Conservation (phyloP, 1,140 invertebrate genomes). For the Manduca sexta region DNA sequence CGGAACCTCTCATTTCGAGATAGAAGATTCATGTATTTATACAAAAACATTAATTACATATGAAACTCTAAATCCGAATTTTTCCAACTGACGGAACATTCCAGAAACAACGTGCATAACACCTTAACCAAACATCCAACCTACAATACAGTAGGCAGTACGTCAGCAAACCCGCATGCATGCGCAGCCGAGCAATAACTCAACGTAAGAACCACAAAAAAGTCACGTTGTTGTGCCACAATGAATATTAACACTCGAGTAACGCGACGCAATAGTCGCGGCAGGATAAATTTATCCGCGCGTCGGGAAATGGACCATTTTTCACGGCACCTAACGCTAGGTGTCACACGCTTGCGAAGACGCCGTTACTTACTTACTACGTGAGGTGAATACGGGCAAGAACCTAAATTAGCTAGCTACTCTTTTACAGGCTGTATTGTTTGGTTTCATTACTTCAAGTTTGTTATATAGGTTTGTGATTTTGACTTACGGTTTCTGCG, state of each 20-base stretch:
- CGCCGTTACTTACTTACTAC: conserved; percentile 65
- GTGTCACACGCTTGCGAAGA: conserved; percentile 66
- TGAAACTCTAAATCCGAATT: no score
- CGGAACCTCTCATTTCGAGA: no score
- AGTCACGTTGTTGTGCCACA: conserved; percentile 53
- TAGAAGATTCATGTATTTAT: no score
- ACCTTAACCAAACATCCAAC: no score
- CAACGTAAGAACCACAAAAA: conserved; percentile 20
- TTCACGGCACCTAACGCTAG: conserved; percentile 70
- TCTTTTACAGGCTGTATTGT: conserved; percentile 50
- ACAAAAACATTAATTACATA: no score
- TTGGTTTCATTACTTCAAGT: conserved; percentile 32
- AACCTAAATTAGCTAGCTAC: conserved; percentile 53
- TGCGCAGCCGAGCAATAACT: not conserved
- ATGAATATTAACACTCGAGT: conserved; percentile 71
- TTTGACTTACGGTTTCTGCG: no score
- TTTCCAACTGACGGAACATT: no score
- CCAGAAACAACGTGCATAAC: no score
- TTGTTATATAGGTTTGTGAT: not conserved
- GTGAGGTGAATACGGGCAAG: conserved; percentile 56
- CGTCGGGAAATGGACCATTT: conserved; percentile 66
- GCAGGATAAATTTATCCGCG: conserved; percentile 66
- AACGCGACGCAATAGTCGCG: conserved; percentile 57
- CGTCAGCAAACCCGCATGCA: no score
- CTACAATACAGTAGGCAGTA: no score